Percentiles rank a stretch among this genome's conserved stretches.
phyloP scores from a whole-genome alignment of 2,113 vertebrate species.

The Eptesicus fuscus region DNA sequence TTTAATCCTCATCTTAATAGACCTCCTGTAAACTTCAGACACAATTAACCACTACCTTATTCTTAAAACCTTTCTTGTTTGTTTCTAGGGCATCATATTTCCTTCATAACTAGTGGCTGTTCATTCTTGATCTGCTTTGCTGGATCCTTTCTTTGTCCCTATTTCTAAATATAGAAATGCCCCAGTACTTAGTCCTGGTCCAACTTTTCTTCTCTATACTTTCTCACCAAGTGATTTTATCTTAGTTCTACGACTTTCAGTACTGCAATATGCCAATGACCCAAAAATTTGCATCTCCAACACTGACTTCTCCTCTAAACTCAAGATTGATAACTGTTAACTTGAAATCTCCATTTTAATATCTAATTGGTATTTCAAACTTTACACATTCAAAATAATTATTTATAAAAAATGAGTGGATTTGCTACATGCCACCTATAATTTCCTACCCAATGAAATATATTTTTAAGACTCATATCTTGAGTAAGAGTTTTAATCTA shows the following conservation, averaged over 20 bases:
- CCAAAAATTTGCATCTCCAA: neutral
- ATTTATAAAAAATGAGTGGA: neutral
- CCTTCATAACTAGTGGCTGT: neutral
- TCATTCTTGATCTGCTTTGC: slow-evolving; percentile 32
- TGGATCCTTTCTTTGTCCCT: slow-evolving; percentile 29
- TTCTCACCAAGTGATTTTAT: neutral
- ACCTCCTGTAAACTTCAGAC: neutral
- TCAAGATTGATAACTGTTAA: neutral
- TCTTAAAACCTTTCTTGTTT: slow-evolving; percentile 1
- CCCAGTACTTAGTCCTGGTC: neutral
- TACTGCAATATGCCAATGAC: neutral
- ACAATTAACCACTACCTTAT: neutral
- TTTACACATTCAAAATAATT: slow-evolving; percentile 1
- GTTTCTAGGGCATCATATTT: slow-evolving; percentile 29
- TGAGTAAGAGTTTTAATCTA: neutral
- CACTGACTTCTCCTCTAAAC: slow-evolving; percentile 3
- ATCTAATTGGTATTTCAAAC: neutral
- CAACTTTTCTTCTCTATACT: slow-evolving; percentile 17
- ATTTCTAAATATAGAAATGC: slow-evolving; percentile 43
- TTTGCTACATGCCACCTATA: neutral
- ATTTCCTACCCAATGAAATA: neutral
- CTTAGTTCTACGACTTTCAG: neutral
- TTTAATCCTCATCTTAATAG: neutral
- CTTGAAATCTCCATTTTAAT: neutral
- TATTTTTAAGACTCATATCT: slow-evolving; percentile 8